A percentile compares a stretch with the other conserved stretches of the same genome.
These are phyloP conservation scores for Dicyrtoma fusca DNA, from an alignment of 2,888 invertebrate genomes.

Conservation along the genomic window DNA sequence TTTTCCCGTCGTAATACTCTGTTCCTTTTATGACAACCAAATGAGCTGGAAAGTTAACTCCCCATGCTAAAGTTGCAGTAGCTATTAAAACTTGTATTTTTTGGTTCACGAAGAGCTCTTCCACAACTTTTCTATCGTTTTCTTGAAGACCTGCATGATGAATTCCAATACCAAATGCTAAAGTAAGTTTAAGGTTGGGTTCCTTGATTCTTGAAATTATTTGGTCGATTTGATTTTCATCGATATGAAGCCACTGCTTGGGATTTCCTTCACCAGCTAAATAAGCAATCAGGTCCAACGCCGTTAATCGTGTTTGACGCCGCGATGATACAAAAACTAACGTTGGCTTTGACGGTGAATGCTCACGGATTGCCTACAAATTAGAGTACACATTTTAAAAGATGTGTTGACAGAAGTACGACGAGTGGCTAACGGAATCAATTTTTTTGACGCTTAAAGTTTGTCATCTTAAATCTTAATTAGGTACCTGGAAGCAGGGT, in stretches of 20 bases:
- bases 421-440: neutral
- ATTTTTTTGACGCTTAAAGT: too few species aligned
- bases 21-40: conserved; percentile 98
- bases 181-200: conserved; percentile 85
- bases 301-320: conserved; percentile 94
- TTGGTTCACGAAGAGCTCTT: conserved; percentile 90
- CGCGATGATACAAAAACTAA: conserved; percentile 96
- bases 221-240: conserved; percentile 81
- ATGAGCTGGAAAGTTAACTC: conserved; percentile 98
- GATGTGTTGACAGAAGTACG: neutral
- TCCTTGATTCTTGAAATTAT: conserved; percentile 74
- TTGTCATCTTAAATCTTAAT: neutral
- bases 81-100: conserved; percentile 96
- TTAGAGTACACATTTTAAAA: conserved; percentile 6
- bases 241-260: conserved; percentile 91
- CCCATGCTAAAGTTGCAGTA: conserved; percentile 98
- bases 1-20: conserved; percentile 97
- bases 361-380: conserved; percentile 45
- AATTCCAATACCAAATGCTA: conserved; percentile 97
- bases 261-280: conserved; percentile 89
- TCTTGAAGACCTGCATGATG: conserved; percentile 98
- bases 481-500: conserved; percentile 82
- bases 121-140: conserved; percentile 84
- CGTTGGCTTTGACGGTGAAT: conserved; percentile 70
- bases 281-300: conserved; percentile 89